Evolutionary conservation across 2,888 invertebrate genomes (phyloP), one percentile per base, ranked within the genome.

Genomic region (Lasioglossum marginatum): DNA sequence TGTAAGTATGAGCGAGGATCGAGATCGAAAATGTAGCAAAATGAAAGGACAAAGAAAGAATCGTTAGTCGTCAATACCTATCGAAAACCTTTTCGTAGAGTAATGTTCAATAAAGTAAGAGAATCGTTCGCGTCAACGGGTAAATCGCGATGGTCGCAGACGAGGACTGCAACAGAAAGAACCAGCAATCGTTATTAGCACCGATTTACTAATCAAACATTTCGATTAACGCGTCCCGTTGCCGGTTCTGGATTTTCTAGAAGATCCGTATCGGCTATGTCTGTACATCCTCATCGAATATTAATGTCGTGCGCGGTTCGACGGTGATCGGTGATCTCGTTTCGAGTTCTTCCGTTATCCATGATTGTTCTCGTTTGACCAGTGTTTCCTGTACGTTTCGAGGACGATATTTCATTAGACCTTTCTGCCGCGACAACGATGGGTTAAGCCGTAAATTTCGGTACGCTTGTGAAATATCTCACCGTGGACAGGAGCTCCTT

Each of bases 121-220:
- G n/a, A 57, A 57, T 57, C n/a, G n/a, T 12, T 12, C 12, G n/a
- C 57, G 57, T n/a, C n/a, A n/a, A 52, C 23, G 79, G 63, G 48
- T 52, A 80, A 81, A 77, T 81, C 31, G 76, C 37, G 16, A 40
- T 66, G 66, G 10, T 40, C 60, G 31, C 34, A 27, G 52, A 70
- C 27, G 80, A 77, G 40, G 43, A 71, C 37, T 68, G 27, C 48
- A 45, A 74, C 66, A 52, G 83, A 82, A 70, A 78, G 77, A 79
- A 77, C 19, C 70, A 70, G 68, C 63, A 31, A 68, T 72, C 52
- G 72, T 82, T 66, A 82, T 90, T 90, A 91, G 81, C 84, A 81
- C 57, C 68, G 19, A 40, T 48, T 87, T 71, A 87, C 87, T 91
- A 86, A 90, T 81, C 83, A 89, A 86, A 90, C 78, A 84, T 80